These are phyloP conservation scores for Boulengeromyrus knoepffleri DNA, from an alignment of 2,113 vertebrate species.

Conservation along the genomic window DNA sequence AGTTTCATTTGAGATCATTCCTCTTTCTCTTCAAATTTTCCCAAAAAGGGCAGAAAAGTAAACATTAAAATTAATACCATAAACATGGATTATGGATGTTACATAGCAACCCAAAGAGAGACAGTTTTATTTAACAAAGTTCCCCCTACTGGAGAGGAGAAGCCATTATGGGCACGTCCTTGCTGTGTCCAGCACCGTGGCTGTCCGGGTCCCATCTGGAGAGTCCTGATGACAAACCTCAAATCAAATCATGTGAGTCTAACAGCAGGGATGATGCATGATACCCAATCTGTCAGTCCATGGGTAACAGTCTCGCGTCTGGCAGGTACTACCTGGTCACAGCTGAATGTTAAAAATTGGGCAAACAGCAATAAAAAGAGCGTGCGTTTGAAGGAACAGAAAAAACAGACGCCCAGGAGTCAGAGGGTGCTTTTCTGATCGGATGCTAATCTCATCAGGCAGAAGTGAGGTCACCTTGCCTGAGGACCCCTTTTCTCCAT, in stretches of 20 bases:
- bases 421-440: not conserved
- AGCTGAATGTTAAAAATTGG: slow-evolving; percentile 27
- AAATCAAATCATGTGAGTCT: slow-evolving; percentile 39
- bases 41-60: not conserved
- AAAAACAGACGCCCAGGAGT: not conserved
- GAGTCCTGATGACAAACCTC: slow-evolving; percentile 35
- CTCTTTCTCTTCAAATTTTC: not conserved
- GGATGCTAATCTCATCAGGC: not conserved
- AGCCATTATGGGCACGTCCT: not conserved
- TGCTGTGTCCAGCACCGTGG: not conserved
- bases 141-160: not conserved
- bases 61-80: not conserved
- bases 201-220: slow-evolving; percentile 18
- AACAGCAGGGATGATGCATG: slow-evolving; percentile 41
- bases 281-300: slow-evolving; percentile 37
- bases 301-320: slow-evolving; percentile 17
- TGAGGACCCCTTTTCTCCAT: not conserved
- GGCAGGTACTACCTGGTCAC: slow-evolving; percentile 32
- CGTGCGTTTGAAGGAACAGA: not conserved
- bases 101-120: not conserved
- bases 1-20: not conserved
- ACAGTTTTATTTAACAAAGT: not conserved
- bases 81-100: not conserved
- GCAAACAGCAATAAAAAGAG: slow-evolving; percentile 25
- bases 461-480: not conserved